These are phyloP conservation scores for Parazoanthus atlanticus DNA, from an alignment of 92 coral and sea anemone species.

Conservation along the genomic window DNA sequence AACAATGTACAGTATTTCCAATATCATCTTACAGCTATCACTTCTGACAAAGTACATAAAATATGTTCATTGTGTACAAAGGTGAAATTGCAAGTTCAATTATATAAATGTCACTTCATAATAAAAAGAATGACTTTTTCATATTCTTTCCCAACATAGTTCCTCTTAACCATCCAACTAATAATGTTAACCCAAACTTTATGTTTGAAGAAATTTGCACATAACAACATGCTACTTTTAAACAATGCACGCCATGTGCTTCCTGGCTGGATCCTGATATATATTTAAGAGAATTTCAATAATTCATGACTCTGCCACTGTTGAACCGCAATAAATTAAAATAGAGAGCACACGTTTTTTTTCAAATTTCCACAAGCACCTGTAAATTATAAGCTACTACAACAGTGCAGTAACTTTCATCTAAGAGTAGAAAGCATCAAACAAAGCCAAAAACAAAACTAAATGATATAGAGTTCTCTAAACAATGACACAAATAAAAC, in stretches of 20 bases:
- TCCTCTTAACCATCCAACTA: not conserved
- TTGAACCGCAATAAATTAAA: not conserved
- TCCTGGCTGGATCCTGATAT: not conserved
- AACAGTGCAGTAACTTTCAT: not conserved
- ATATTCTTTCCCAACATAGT: not conserved
- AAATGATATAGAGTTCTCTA: not conserved
- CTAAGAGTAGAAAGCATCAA: not conserved
- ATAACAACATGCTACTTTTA: slow-evolving; percentile 8
- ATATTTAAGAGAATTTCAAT: slow-evolving; percentile 20
- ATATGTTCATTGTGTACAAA: slow-evolving; percentile 30
- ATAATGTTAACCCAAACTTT: not conserved
- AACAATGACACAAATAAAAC: not conserved
- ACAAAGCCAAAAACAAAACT: not conserved
- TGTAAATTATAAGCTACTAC: not conserved
- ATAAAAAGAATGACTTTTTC: not conserved
- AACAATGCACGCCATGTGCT: slow-evolving; percentile 36
- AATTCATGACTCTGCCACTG: slow-evolving; percentile 18
- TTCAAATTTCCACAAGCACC: not conserved
- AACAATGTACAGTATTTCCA: not conserved
- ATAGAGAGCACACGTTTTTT: not conserved
- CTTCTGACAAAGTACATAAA: slow-evolving; percentile 22
- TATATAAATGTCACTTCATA: not conserved
- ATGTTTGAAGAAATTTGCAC: not conserved
- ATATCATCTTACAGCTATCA: slow-evolving; percentile 28
- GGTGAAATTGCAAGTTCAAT: not conserved